Evolutionary conservation across 2,113 vertebrate genomes (phyloP).

Genomic region (Pao palembangensis): DNA sequence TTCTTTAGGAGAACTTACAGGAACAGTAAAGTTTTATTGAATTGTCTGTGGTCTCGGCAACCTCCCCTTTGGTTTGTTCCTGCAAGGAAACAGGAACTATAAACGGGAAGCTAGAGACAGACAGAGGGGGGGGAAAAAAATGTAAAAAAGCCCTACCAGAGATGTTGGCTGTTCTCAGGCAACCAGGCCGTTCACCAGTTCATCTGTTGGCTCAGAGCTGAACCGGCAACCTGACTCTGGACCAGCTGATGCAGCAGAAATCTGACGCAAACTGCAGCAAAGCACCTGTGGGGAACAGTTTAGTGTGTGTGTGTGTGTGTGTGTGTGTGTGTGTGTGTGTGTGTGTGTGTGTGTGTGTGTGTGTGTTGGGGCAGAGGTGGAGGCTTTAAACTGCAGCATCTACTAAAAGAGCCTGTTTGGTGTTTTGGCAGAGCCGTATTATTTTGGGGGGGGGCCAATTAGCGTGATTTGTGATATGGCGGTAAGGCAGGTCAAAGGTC

Average conservation of each 20-base stretch:
- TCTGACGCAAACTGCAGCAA: slow-evolving; percentile 58
- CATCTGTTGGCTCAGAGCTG: slow-evolving; percentile 55
- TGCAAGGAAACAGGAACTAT: not conserved
- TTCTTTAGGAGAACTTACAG: not conserved
- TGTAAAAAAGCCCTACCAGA: too few relatives aligned
- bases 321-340: not conserved
- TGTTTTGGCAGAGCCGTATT: not conserved
- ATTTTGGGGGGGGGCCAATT: too few relatives aligned
- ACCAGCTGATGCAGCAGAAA: slow-evolving; percentile 63
- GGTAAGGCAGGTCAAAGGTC: too few relatives aligned
- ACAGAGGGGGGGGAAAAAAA: too few relatives aligned
- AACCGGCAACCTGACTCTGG: slow-evolving; percentile 60
- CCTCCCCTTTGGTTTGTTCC: not conserved
- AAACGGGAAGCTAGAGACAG: not conserved
- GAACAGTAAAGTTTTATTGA: not conserved
- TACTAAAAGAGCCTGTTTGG: not conserved
- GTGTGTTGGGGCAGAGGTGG: not conserved
- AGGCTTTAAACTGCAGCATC: not conserved
- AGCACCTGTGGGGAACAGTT: slow-evolving; percentile 63
- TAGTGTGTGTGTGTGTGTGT: slow-evolving; percentile 22
- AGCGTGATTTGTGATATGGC: too few relatives aligned
- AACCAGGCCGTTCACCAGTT: slow-evolving; percentile 26
- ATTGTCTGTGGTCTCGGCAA: not conserved
- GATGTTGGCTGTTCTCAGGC: not conserved
- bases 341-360: not conserved